A percentile compares a stretch with the other conserved stretches of the same genome.
Conservation (phyloP, 2,113 vertebrate species). For the Ciconia boyciana region DNA sequence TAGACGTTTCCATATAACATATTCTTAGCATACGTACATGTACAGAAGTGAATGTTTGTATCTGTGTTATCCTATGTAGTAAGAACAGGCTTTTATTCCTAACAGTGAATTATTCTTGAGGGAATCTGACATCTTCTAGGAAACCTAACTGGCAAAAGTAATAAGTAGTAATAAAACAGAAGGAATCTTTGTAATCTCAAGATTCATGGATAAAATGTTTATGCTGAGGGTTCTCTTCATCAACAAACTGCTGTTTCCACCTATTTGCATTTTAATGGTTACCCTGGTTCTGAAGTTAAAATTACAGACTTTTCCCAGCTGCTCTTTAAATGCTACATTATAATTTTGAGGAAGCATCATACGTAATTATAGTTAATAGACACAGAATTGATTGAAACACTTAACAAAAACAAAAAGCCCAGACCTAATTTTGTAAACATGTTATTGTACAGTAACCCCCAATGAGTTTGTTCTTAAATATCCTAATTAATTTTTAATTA, state of each 20-base stretch:
- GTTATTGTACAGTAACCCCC: conserved; percentile 80
- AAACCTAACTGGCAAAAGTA: background rate
- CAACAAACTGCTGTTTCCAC: conserved; percentile 46
- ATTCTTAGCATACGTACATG: background rate
- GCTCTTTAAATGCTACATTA: conserved; percentile 75
- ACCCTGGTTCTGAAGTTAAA: conserved; percentile 71
- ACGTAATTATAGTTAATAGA: conserved; percentile 81
- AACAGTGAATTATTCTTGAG: background rate
- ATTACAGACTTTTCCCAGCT: conserved; percentile 72
- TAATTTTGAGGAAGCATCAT: conserved; percentile 76
- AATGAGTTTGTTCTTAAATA: conserved; percentile 78
- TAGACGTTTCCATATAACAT: background rate
- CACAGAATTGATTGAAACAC: conserved; percentile 78
- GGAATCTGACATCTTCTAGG: background rate
- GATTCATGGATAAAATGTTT: conserved; percentile 43
- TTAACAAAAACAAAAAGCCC: conserved; percentile 74
- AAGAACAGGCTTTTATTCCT: background rate
- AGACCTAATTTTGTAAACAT: conserved; percentile 78
- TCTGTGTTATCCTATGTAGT: background rate
- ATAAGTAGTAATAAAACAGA: background rate
- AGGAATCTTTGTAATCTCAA: background rate
- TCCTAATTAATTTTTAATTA: conserved; percentile 86
- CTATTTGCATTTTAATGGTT: conserved; percentile 76
- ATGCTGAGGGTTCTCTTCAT: conserved; percentile 9
- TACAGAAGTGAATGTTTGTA: background rate